A percentile compares a stretch with the other conserved stretches of the same genome.
Evolutionary conservation across 2,797 vertebrate genomes (phyloP).

Genomic region (Chrosomus eos): DNA sequence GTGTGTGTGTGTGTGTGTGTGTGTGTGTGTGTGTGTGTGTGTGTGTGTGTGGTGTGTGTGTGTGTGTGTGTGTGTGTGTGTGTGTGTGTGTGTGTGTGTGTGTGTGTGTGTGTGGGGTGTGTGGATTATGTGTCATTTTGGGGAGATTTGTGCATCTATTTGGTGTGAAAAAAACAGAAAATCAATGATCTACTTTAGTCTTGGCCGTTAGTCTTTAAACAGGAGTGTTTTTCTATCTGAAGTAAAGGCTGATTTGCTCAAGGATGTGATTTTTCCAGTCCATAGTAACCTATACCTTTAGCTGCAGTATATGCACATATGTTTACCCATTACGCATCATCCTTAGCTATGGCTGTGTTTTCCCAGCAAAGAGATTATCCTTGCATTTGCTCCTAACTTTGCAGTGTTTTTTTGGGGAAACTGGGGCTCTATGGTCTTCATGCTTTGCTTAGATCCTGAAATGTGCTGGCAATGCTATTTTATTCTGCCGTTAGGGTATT

Average conservation of each 20-base stretch:
- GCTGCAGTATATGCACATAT: neutral
- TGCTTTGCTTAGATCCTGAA: slow-evolving; percentile 2
- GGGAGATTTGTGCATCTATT: neutral
- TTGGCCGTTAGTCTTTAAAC: neutral
- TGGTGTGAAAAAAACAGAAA: neutral
- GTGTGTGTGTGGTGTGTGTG: too few species aligned
- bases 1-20: too few species aligned
- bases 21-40: neutral
- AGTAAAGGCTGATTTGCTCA: slow-evolving; percentile 1
- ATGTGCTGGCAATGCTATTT: neutral
- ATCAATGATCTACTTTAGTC: neutral
- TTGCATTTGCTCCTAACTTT: neutral
- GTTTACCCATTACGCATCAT: neutral
- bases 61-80: neutral
- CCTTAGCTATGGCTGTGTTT: neutral
- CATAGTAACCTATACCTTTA: neutral
- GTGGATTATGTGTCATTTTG: neutral
- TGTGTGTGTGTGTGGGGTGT: neutral
- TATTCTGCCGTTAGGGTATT: neutral
- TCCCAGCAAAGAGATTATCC: neutral
- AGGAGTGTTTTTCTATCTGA: too few species aligned
- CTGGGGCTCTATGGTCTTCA: neutral
- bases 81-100: too few species aligned
- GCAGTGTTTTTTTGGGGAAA: neutral
- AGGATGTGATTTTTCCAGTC: neutral